Evolutionary conservation across 2,113 vertebrate species (phyloP).

Genomic region (Galeopterus variegatus): DNA sequence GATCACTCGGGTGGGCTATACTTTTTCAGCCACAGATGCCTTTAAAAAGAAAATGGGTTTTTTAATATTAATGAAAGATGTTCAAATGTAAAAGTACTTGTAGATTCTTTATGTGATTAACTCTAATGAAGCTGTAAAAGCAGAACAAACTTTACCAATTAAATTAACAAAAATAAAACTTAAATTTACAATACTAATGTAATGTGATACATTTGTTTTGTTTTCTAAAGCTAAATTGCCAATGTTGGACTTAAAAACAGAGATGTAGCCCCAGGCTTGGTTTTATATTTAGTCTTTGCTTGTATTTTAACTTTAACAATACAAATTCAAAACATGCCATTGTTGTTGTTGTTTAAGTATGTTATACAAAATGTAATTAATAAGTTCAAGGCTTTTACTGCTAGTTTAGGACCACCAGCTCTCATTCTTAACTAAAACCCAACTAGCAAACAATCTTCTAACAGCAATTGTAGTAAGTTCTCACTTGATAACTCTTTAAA

Average conservation of each 20-base stretch:
- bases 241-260: background rate
- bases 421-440: conserved; percentile 27
- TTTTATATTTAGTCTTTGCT: conserved; percentile 30
- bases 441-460: background rate
- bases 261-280: background rate
- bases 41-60: conserved; percentile 62
- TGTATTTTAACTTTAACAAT: conserved; percentile 43
- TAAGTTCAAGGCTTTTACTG: background rate
- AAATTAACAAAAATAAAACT: conserved; percentile 46
- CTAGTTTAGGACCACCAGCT: background rate
- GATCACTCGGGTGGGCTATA: background rate
- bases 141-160: conserved; percentile 44
- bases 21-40: conserved; percentile 22
- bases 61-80: conserved; percentile 58
- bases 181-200: background rate
- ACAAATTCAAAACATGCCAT: background rate
- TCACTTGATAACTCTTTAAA: background rate
- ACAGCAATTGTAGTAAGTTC: background rate
- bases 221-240: conserved; percentile 14
- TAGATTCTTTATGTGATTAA: conserved; percentile 13
- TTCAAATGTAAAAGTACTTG: background rate
- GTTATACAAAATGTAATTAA: background rate
- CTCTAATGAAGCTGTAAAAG: conserved; percentile 54
- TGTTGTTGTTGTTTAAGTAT: background rate
- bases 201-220: background rate